A percentile compares a stretch with the other conserved stretches of the same genome.
These are phyloP conservation scores for Manacus vitellinus DNA, from an alignment of 2,113 vertebrate species.

Conservation along the genomic window DNA sequence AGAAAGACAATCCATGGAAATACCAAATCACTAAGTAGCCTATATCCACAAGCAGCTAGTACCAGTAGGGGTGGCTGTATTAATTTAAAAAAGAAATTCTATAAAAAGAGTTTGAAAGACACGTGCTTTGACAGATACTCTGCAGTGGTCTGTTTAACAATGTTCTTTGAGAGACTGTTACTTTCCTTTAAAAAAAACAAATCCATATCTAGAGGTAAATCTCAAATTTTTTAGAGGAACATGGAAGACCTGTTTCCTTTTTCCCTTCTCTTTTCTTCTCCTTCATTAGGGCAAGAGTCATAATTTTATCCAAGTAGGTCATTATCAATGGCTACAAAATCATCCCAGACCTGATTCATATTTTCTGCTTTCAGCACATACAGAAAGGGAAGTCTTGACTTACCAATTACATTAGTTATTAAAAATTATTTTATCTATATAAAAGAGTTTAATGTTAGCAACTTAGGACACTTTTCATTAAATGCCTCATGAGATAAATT, in stretches of 20 bases:
- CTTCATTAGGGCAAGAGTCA: background rate
- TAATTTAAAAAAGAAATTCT: background rate
- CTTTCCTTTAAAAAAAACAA: background rate
- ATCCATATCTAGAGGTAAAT: background rate
- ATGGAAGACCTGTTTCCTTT: background rate
- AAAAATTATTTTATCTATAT: background rate
- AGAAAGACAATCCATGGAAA: background rate
- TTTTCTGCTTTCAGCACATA: background rate
- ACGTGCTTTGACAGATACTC: background rate
- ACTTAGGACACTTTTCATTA: background rate
- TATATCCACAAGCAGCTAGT: background rate
- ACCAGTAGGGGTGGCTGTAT: rapidly evolving
- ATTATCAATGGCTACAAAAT: background rate
- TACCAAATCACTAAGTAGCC: background rate
- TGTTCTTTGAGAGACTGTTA: background rate
- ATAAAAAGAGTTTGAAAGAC: background rate
- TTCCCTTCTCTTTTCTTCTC: background rate
- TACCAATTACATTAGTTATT: background rate
- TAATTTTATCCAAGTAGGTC: background rate
- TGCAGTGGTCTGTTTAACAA: background rate
- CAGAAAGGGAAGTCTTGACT: background rate
- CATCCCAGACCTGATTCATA: background rate
- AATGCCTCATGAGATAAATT: background rate
- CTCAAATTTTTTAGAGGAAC: background rate
- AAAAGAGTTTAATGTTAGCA: background rate